These are phyloP conservation scores for Lycopodina hypogea DNA, from an alignment of 37 sponge, comb jelly and placozoan species.

Conservation along the genomic window DNA sequence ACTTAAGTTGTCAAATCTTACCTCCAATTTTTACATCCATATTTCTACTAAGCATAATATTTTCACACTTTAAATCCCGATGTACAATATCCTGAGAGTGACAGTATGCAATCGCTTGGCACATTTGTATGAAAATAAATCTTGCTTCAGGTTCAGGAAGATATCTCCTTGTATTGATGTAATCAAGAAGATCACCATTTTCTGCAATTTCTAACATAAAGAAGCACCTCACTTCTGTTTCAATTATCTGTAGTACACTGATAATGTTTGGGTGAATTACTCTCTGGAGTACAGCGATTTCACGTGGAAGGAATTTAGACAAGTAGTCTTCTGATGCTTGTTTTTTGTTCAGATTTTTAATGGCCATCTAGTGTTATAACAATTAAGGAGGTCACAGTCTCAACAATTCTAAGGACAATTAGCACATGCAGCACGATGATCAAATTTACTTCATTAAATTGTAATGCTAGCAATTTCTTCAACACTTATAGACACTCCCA, in stretches of 20 bases:
- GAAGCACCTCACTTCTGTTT: constrained; percentile 67
- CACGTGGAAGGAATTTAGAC: constrained; percentile 85
- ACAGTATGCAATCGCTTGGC: constrained; percentile 58
- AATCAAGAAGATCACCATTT: constrained; percentile 90
- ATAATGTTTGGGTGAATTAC: constrained; percentile 69
- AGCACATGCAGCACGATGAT: neutral
- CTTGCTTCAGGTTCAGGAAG: constrained; percentile 77
- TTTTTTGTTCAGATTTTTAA: constrained; percentile 84
- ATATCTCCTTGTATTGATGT: constrained; percentile 67
- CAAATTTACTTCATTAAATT: neutral
- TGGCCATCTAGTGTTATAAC: constrained; percentile 74
- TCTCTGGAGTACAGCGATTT: constrained; percentile 69
- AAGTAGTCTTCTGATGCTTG: constrained; percentile 78
- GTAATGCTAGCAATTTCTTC: neutral
- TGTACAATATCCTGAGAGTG: constrained; percentile 71
- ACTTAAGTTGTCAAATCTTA: constrained; percentile 31
- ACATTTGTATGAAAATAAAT: constrained; percentile 59
- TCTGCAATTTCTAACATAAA: constrained; percentile 89
- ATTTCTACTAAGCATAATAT: constrained; percentile 71
- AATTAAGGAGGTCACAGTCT: neutral
- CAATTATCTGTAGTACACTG: constrained; percentile 59
- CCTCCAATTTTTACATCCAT: constrained; percentile 83
- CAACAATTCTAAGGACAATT: neutral
- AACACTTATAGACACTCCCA: neutral
- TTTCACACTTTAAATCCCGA: constrained; percentile 95